Evolutionary conservation across 2,113 vertebrate genomes (phyloP), one percentile per base, ranked within the genome.

Genomic region (Chroicocephalus ridibundus): DNA sequence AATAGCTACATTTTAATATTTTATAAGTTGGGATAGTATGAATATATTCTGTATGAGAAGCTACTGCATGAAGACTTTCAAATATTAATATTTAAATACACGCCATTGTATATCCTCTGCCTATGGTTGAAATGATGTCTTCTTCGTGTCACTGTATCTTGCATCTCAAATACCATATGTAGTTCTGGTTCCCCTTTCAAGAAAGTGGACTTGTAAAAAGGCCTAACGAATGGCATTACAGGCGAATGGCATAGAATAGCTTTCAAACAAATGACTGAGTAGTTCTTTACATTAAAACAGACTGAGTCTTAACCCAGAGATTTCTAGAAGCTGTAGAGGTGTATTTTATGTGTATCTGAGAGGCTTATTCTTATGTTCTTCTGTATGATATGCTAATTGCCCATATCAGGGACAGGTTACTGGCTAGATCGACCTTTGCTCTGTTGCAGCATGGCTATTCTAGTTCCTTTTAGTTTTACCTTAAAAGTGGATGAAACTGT

Each of bases 1-100:
- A 94, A 60, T 60, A 92, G 80, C 20, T 49, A 70, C 20, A 92
- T 14, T 66, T 93, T 65, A 89, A 55, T 89, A 89, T 91, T 96
- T 93, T 40, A 52, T 46, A 62, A 77, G 8, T 47, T 80, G 55
- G 17, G 20, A 44, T 51, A 78, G 27, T 34, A 26, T 65, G 77
- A 55, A 72, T 75, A 7, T 77, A 47, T 72, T 92, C 44, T 83
- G 6, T 70, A 51, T 86, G 26, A 65, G 60, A 81, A 90, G 10
- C 19, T 78, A 82, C 25, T 80, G 15, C 68, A 40, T 57, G 47
- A 87, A 93, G 60, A 57, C 32, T 71, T 88, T 38, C 54, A 66
- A 29, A 24, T 89, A 69, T 51, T 78, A 94, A 55, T 88, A 93
- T 82, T 93, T 64, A 49, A 88, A 47, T 75, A 75, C 26, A 90